A percentile compares a stretch with the other conserved stretches of the same genome.
Conservation (phyloP, 2,797 vertebrate species). For the Falco naumanni region DNA sequence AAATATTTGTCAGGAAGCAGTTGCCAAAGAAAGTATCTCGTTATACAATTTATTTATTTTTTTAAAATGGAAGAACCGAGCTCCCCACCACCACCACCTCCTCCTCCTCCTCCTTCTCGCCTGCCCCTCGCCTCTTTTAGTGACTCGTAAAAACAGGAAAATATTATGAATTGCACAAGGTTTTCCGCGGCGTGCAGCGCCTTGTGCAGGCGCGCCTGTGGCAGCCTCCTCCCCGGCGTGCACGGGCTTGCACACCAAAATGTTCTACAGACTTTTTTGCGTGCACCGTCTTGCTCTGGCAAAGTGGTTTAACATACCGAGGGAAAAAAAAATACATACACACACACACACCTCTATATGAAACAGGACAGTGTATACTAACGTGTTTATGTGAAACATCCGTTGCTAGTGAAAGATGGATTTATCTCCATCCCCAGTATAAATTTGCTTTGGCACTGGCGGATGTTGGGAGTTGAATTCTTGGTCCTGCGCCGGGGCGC, state of each 20-base stretch:
- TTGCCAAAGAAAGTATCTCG: slow-evolving; percentile 31
- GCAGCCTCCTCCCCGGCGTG: neutral
- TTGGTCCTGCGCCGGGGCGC: neutral
- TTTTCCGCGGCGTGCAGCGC: neutral
- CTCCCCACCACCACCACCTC: neutral
- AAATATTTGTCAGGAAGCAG: slow-evolving; percentile 41
- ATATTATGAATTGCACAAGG: neutral
- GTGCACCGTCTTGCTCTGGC: neutral
- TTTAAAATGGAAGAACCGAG: neutral
- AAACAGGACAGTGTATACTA: neutral
- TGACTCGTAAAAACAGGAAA: neutral
- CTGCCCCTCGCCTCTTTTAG: neutral
- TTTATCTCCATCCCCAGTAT: neutral
- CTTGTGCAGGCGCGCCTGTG: neutral
- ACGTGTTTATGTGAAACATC: neutral
- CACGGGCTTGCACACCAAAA: neutral
- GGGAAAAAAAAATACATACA: neutral
- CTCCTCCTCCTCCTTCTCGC: neutral
- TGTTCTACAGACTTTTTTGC: neutral
- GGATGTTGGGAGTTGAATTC: neutral
- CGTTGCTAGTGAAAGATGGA: neutral
- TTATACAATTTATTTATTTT: slow-evolving; percentile 4
- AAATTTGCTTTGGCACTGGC: neutral
- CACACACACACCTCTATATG: neutral
- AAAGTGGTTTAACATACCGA: neutral